Conservation (phyloP, 2,888 invertebrate species). For the Chloromyia formosa region DNA sequence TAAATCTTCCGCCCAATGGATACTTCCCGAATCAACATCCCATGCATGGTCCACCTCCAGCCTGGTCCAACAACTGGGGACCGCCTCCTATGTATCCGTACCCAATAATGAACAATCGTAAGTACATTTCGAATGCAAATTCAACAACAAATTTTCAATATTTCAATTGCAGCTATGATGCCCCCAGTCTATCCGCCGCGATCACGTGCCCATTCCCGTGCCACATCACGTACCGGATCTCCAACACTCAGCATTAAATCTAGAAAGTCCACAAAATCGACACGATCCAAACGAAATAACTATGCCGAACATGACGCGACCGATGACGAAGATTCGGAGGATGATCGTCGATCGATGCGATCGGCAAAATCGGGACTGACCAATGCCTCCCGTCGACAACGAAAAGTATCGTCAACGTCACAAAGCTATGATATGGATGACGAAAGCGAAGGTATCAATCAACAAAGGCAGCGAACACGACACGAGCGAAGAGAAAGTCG, state of each 20-base stretch:
- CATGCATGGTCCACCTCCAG: constrained; percentile 60
- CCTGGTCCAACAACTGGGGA: constrained; percentile 51
- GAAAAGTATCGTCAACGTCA: constrained; percentile 59
- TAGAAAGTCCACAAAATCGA: constrained; percentile 72
- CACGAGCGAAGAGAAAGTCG: constrained; percentile 49
- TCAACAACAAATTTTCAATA: neutral
- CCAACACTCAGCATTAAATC: constrained; percentile 76
- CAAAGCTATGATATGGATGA: constrained; percentile 58
- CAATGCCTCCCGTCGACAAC: constrained; percentile 49
- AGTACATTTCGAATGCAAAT: constrained; percentile 2
- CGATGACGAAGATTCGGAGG: constrained; percentile 73
- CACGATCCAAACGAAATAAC: constrained; percentile 65
- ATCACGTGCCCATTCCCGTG: constrained; percentile 68
- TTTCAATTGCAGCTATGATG: constrained; percentile 52
- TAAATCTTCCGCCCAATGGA: constrained; percentile 65
- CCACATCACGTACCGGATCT: constrained; percentile 73
- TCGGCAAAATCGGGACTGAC: constrained; percentile 61
- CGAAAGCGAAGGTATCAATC: constrained; percentile 48
- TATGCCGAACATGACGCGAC: constrained; percentile 66
- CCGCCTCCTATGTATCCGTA: constrained; percentile 60
- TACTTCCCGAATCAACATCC: constrained; percentile 56
- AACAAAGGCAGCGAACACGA: constrained; percentile 53
- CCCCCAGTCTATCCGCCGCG: constrained; percentile 58
- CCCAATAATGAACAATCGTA: constrained; percentile 65
- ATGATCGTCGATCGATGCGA: constrained; percentile 63